Evolutionary conservation across 2,113 vertebrate genomes (phyloP).

Genomic region (Cinclus cinclus): DNA sequence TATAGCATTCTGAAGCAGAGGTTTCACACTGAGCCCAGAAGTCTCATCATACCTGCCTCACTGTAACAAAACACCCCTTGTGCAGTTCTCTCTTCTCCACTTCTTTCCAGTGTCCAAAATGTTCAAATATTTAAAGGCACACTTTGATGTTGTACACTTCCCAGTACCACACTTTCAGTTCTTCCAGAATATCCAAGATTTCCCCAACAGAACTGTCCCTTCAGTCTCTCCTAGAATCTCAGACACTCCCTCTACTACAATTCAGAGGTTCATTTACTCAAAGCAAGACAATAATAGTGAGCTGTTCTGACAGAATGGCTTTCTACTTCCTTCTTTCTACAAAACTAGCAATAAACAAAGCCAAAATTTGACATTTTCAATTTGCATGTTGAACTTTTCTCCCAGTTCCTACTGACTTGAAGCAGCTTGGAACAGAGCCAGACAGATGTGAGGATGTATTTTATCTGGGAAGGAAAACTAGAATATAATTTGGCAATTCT

Average conservation of each 20-base stretch:
- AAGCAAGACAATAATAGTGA: background rate
- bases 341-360: conserved; percentile 47
- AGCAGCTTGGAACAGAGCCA: conserved; percentile 47
- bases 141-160: fast-evolving
- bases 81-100: background rate
- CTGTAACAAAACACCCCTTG: background rate
- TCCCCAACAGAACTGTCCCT: background rate
- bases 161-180: background rate
- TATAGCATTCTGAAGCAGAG: background rate
- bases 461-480: conserved; percentile 47
- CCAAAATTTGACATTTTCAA: conserved; percentile 53
- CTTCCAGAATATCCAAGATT: background rate
- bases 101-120: background rate
- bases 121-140: background rate
- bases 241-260: background rate
- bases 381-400: conserved; percentile 49
- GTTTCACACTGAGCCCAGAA: background rate
- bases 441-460: conserved; percentile 57
- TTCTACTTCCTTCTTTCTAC: conserved; percentile 28
- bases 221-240: background rate
- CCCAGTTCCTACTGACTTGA: conserved; percentile 32
- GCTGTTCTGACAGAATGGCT: conserved; percentile 3
- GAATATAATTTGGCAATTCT: conserved; percentile 39
- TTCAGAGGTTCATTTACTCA: background rate
- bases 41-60: background rate